phyloP scores from a whole-genome alignment of 1,140 invertebrate species.

The Oncopeltus fasciatus region DNA sequence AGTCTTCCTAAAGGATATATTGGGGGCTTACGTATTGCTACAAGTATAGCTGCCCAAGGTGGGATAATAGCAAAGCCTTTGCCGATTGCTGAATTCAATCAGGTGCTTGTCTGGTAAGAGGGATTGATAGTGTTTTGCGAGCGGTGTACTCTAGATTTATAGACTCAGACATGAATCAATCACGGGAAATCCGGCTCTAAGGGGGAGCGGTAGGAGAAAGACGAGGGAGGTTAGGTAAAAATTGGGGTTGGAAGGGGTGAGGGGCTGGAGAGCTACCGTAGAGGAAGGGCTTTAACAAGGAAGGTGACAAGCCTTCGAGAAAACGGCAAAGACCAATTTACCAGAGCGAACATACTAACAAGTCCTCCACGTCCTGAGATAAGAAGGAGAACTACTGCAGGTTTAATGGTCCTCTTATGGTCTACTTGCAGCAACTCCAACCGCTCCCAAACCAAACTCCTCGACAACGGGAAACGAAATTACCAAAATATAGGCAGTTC shows the following conservation, averaged over 20 bases:
- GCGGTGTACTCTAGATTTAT: slow-evolving; percentile 6
- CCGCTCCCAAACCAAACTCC: too few relatives aligned
- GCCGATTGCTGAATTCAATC: background rate
- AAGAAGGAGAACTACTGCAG: background rate
- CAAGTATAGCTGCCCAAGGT: too few relatives aligned
- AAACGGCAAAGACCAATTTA: background rate
- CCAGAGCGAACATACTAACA: background rate
- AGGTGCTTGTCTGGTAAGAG: background rate
- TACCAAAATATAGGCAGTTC: too few relatives aligned
- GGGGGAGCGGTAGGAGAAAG: background rate
- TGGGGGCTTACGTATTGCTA: too few relatives aligned
- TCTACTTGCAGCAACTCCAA: too few relatives aligned
- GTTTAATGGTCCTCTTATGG: background rate
- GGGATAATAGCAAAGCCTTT: background rate
- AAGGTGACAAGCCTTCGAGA: background rate
- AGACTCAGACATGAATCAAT: slow-evolving; percentile 8
- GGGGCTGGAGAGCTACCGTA: background rate
- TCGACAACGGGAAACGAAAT: too few relatives aligned
- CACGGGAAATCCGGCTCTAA: background rate
- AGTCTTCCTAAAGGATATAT: too few relatives aligned
- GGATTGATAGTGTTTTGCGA: slow-evolving; percentile 7
- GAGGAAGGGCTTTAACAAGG: background rate
- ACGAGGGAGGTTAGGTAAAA: slow-evolving; percentile 1
- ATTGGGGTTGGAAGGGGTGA: background rate
- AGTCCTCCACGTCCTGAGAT: background rate